Base-by-base conservation (phyloP, 2,888 invertebrate species). In the Dione juno region DNA sequence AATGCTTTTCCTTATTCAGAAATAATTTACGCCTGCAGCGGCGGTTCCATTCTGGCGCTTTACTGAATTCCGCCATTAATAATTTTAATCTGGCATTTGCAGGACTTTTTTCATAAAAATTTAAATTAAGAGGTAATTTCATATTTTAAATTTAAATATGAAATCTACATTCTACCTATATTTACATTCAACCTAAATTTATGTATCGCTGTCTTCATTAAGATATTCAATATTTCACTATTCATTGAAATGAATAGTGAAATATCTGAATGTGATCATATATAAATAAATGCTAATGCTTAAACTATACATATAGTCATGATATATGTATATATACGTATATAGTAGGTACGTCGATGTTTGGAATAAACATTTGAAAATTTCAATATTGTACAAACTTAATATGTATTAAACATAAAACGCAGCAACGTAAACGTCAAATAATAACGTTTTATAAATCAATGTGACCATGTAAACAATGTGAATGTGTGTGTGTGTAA, bases 1-100 rank as follows among this genome's bases (percentile, higher is more conserved):
- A 74, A 76, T 66, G 71, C 72, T 76, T 71, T 74, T 68, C 76
- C 76, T 71, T 75, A 75, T 72, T 75, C 72, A 72, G 75, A 71
- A 70, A 72, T 74, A 67, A 74, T 70, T 66, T 40, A 57, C 48
- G 41, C 19, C 57, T 21, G 54, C 58, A 67, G 67, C 40, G 28
- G 28, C 66, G 59, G 53, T 65, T n/a, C 57, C 35, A 8, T 61
- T 52, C 67, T 53, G 65, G 61, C 66, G 73, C 73, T 74, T 73
- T 75, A 67, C 74, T 71, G 74, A 73, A 75, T 71, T 57, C 70
- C 68, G 57, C 66, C 35, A 57, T 52, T 50, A 35, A 61, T 61
- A n/a, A 61, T 61, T 16, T 61, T 37, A 64, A 64, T 64, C 37
- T 37, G 50, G 37, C 35, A 48, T 40, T 64, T 19, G 19, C 14